These are phyloP conservation scores for Ophion slaviceki DNA, from an alignment of 2,888 invertebrate genomes.

Conservation along the genomic window DNA sequence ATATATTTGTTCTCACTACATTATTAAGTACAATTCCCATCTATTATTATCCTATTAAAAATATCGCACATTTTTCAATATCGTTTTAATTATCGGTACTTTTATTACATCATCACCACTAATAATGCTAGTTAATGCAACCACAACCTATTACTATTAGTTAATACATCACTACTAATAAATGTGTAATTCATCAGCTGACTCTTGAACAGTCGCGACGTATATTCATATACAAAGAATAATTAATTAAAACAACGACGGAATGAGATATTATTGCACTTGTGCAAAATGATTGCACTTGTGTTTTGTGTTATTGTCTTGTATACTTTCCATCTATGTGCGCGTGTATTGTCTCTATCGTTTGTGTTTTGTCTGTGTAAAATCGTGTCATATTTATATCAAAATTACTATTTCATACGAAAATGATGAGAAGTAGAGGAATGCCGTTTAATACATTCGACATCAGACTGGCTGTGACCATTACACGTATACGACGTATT, in stretches of 20 bases:
- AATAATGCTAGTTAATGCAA: too few relatives aligned
- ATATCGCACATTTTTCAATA: too few relatives aligned
- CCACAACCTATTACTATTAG: too few relatives aligned
- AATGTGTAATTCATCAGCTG: too few relatives aligned
- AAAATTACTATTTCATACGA: slow-evolving; percentile 6
- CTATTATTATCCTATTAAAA: too few relatives aligned
- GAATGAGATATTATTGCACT: neutral
- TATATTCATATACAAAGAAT: neutral
- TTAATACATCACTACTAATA: too few relatives aligned
- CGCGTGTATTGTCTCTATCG: neutral
- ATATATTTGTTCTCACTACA: too few relatives aligned
- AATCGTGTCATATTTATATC: neutral
- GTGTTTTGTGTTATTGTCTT: neutral
- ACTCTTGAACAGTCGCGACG: too few relatives aligned
- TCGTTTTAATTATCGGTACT: too few relatives aligned
- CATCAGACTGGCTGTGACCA: neutral
- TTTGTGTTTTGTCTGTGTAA: neutral
- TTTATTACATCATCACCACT: too few relatives aligned
- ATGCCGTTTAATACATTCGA: neutral
- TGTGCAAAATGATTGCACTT: neutral
- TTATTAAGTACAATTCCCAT: too few relatives aligned
- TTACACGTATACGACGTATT: slow-evolving; percentile 1
- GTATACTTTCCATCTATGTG: slow-evolving; percentile 3
- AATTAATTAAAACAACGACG: neutral
- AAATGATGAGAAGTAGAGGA: neutral